Conservation (phyloP, 2,113 vertebrate genomes). For the Ctenomys sociabilis region DNA sequence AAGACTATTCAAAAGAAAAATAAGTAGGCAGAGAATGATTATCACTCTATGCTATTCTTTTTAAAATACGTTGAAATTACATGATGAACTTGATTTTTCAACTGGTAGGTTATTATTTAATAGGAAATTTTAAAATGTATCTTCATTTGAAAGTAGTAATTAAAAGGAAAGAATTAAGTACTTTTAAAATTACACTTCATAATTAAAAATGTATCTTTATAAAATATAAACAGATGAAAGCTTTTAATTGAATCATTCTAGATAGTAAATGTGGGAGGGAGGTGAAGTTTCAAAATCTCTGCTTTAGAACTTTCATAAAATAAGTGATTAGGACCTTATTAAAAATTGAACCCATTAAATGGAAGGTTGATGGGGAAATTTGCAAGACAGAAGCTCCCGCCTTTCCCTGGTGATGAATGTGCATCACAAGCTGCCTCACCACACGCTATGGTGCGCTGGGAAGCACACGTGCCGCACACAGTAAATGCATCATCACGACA, state of each 20-base stretch:
- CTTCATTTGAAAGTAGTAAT: not conserved
- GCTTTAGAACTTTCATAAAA: not conserved
- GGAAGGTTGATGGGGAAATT: not conserved
- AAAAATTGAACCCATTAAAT: not conserved
- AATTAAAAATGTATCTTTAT: no score
- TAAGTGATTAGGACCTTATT: not conserved
- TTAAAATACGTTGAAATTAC: not conserved
- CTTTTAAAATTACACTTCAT: conserved; percentile 6
- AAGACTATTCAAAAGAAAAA: not conserved
- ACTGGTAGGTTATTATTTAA: not conserved
- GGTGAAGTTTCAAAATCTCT: conserved; percentile 5
- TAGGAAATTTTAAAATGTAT: not conserved
- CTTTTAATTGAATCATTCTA: not conserved
- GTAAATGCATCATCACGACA: not conserved
- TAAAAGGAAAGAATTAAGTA: not conserved
- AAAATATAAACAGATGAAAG: not conserved
- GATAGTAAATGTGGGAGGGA: not conserved
- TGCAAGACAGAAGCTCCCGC: not conserved
- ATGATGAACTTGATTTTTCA: conserved; percentile 1
- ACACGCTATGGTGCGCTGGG: no score
- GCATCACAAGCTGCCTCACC: not conserved
- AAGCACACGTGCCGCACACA: not conserved
- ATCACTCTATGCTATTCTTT: not conserved
- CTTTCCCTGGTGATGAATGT: not conserved
- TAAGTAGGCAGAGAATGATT: not conserved